These are phyloP conservation scores for Psilopsiagon aurifrons DNA, from an alignment of 2,113 vertebrate genomes.

Conservation along the genomic window DNA sequence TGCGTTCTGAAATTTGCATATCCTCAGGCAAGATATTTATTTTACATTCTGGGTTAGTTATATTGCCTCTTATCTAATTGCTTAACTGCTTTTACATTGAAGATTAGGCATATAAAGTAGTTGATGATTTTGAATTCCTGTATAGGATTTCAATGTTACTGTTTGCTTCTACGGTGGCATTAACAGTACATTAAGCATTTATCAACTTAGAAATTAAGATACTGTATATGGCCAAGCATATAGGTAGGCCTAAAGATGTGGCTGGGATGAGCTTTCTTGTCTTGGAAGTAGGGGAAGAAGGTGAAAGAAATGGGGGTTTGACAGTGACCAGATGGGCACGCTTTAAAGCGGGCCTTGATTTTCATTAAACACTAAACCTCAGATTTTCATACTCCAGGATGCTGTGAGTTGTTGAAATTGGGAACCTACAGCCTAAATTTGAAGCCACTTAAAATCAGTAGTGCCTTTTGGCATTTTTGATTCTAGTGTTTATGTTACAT, in stretches of 20 bases:
- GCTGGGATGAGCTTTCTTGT: background rate
- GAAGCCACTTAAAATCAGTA: background rate
- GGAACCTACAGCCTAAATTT: background rate
- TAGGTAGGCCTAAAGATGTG: background rate
- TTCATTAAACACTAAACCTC: background rate
- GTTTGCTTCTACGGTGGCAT: background rate
- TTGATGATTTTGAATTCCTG: background rate
- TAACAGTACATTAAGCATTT: background rate
- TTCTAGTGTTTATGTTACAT: background rate
- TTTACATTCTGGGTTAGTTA: slow-evolving; percentile 21
- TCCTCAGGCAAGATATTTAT: slow-evolving; percentile 9
- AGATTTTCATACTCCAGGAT: background rate
- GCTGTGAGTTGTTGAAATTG: background rate
- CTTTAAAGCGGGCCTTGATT: background rate
- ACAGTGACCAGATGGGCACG: background rate
- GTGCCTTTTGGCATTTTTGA: background rate
- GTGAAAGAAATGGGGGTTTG: background rate
- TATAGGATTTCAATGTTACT: background rate
- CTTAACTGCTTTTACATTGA: background rate
- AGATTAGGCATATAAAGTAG: background rate
- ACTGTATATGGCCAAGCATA: background rate
- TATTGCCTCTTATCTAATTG: slow-evolving; percentile 15
- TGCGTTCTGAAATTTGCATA: slow-evolving; percentile 5
- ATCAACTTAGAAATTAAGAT: background rate
- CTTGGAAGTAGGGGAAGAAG: background rate